A percentile compares a stretch with the other conserved stretches of the same genome.
These are phyloP conservation scores for Tragelaphus strepsiceros DNA, from an alignment of 2,113 vertebrate species.

Conservation along the genomic window DNA sequence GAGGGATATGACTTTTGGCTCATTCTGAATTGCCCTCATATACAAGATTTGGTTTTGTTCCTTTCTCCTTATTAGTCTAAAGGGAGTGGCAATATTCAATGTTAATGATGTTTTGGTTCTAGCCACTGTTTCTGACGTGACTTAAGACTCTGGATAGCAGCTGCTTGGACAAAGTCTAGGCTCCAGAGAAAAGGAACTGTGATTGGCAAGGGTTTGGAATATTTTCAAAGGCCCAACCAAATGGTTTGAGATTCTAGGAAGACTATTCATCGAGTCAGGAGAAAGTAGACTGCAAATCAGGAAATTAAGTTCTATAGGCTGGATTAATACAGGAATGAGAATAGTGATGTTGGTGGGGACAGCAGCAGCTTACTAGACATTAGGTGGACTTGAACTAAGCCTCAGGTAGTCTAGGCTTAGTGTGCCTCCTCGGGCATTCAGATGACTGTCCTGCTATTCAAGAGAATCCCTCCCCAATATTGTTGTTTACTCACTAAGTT, in stretches of 20 bases:
- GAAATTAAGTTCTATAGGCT: neutral
- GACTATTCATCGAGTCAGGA: neutral
- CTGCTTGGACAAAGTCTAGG: neutral
- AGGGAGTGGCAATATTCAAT: neutral
- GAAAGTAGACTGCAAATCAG: neutral
- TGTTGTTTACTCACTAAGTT: neutral
- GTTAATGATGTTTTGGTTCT: neutral
- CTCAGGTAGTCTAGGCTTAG: neutral
- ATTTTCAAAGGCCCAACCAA: neutral
- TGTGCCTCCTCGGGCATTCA: neutral
- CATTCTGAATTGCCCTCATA: neutral
- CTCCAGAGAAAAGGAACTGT: neutral
- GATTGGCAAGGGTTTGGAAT: neutral
- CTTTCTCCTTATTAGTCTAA: neutral
- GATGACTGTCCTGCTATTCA: neutral
- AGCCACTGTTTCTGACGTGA: neutral
- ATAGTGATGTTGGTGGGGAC: neutral
- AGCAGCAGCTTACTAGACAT: neutral
- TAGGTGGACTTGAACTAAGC: neutral
- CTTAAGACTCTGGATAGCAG: neutral
- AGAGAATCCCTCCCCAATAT: neutral
- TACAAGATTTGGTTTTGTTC: neutral
- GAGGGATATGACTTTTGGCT: neutral
- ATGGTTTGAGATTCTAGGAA: neutral
- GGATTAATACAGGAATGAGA: neutral